Base-by-base conservation (phyloP, 2,113 vertebrate genomes). In the Gambusia affinis region DNA sequence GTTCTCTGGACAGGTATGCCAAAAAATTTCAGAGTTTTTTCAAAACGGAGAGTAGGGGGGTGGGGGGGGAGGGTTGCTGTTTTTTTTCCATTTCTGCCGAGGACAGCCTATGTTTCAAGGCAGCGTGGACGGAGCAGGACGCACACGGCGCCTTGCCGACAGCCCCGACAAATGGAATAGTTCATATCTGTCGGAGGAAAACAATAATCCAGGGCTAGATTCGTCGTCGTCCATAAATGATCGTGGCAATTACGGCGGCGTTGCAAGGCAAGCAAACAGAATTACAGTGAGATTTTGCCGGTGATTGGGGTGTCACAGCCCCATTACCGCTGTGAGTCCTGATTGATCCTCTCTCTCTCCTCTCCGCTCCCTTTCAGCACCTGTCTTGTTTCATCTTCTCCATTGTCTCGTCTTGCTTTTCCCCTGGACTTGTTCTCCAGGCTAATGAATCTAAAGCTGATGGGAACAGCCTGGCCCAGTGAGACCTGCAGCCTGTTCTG, bases 271-370 rank as follows among this genome's bases (percentile, higher is more conserved):
- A 83, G 86, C 87, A 88, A 88, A 92, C 83, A 79, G 86, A 91
- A 90, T 90, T 91, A 88, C 87, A 86, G 75, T 80, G 75, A 85
- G 85, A 88, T 86, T 85, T 75, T 82, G 72, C 54, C 76, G 67
- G 75, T 89, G 85, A 91, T 90, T 89, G 85, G 83, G 84, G 87
- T 89, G 87, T 92, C 86, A 82, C 70, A 73, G 83, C 72, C 65
- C 75, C 72, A 82, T 87, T 84, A 90, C 84, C 73, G 81, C 78
- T 67, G 80, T 57, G 42, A 83, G 60, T 83, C 89, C 83, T 88
- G 84, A 89, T 89, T 88, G 88, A 92, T 91, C 82, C 82, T 81
- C 83, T 84, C 71, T 65, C 67, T 73, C 81, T 67, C 67, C 67
- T 87, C 83, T 62, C 68, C 60, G 65, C 78, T 83, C 84, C 64